phyloP scores from a whole-genome alignment of 1,140 invertebrate species.

The Drosophila guanche region DNA sequence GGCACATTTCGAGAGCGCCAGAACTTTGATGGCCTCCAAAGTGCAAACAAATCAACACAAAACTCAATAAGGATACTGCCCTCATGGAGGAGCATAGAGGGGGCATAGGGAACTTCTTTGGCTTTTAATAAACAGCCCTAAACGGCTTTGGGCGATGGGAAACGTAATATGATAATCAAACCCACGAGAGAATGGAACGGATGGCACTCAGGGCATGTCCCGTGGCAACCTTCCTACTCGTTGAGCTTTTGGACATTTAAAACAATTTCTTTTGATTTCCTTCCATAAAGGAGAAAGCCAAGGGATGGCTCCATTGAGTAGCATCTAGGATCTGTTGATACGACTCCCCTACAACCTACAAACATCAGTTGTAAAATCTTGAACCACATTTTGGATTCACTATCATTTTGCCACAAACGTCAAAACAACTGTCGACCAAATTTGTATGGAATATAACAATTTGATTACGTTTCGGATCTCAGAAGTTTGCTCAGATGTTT shows the following conservation, averaged over 20 bases:
- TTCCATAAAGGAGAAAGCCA: conserved; percentile 1
- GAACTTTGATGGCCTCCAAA: conserved; percentile 22
- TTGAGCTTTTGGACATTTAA: conserved; percentile 54
- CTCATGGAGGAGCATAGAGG: neutral
- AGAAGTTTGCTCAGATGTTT: no score
- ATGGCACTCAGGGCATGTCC: neutral
- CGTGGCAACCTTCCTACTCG: conserved; percentile 28
- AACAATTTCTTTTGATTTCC: conserved; percentile 74
- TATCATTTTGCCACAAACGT: no score
- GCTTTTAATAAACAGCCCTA: conserved; percentile 34
- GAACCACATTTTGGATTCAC: no score
- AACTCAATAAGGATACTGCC: conserved; percentile 24
- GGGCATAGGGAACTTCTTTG: conserved; percentile 3
- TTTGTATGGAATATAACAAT: no score
- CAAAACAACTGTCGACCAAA: no score
- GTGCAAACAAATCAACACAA: conserved; percentile 44
- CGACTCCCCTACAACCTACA: no score
- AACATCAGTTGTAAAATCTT: no score
- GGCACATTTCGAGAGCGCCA: neutral
- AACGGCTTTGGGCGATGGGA: conserved; percentile 29
- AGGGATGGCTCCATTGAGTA: conserved; percentile 31
- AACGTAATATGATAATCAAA: conserved; percentile 78
- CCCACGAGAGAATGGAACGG: conserved; percentile 12
- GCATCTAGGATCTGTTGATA: no score
- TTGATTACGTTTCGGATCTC: no score